These are phyloP conservation scores for Ornithoptera alexandrae DNA, from an alignment of 2,888 invertebrate species.

Conservation along the genomic window DNA sequence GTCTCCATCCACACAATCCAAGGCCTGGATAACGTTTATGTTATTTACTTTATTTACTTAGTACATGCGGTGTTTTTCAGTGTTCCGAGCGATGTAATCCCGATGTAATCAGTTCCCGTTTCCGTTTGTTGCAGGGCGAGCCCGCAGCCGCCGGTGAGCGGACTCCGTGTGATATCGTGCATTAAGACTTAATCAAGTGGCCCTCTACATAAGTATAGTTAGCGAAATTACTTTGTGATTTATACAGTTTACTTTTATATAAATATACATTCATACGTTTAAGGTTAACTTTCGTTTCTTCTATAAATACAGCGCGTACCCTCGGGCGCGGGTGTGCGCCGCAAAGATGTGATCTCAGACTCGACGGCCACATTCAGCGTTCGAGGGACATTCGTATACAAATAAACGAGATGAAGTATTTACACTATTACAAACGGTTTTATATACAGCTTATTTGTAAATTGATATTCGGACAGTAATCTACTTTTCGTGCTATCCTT, in stretches of 20 bases:
- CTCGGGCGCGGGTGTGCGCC: slow-evolving; percentile 44
- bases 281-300: slow-evolving; percentile 35
- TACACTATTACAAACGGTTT: too few species aligned
- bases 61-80: too few species aligned
- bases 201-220: slow-evolving; percentile 61
- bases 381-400: slow-evolving; percentile 3
- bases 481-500: too few species aligned
- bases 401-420: too few species aligned
- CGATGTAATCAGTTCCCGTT: slow-evolving; percentile 14
- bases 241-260: slow-evolving; percentile 48
- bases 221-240: slow-evolving; percentile 74
- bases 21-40: too few species aligned
- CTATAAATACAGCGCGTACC: slow-evolving; percentile 23
- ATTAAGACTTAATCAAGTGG: slow-evolving; percentile 54
- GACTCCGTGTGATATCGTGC: slow-evolving; percentile 66
- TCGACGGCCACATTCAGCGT: slow-evolving; percentile 44
- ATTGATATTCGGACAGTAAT: too few species aligned
- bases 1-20: too few species aligned
- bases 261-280: slow-evolving; percentile 57
- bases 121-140: slow-evolving; percentile 61
- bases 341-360: slow-evolving; percentile 73
- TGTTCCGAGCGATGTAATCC: not conserved
- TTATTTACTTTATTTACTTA: too few species aligned
- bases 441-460: too few species aligned
- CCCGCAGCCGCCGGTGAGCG: slow-evolving; percentile 39